phyloP scores from a whole-genome alignment of 2,888 invertebrate genomes.

The Therioaphis trifolii region DNA sequence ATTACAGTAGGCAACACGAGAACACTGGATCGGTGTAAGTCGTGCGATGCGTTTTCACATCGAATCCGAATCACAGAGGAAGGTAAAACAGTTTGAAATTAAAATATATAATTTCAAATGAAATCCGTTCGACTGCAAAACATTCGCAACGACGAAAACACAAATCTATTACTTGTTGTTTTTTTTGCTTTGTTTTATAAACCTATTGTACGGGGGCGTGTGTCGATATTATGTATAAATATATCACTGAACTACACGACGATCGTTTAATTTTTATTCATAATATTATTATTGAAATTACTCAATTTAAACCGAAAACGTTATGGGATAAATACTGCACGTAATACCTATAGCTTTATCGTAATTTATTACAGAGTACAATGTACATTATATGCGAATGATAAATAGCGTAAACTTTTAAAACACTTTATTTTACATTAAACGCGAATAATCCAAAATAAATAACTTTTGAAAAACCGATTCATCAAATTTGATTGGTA shows the following conservation, averaged over 20 bases:
- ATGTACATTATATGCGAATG: background rate
- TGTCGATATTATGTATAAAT: too few species aligned
- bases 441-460: background rate
- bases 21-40: background rate
- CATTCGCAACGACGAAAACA: background rate
- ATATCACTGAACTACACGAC: too few species aligned
- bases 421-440: background rate
- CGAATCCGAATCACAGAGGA: background rate
- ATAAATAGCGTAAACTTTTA: constrained; percentile 18
- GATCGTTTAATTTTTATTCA: too few species aligned
- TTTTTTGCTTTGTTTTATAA: too few species aligned
- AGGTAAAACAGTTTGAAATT: too few species aligned
- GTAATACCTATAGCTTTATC: background rate
- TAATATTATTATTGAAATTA: background rate
- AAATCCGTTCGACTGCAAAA: background rate
- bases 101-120: too few species aligned
- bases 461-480: constrained; percentile 15
- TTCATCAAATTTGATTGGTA: background rate
- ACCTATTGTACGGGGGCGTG: too few species aligned
- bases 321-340: background rate
- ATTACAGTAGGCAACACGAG: constrained; percentile 25
- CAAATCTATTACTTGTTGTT: background rate
- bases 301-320: background rate
- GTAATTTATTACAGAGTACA: background rate
- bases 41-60: background rate